phyloP scores from a whole-genome alignment of 1,140 invertebrate genomes.

The Linepithema humile region DNA sequence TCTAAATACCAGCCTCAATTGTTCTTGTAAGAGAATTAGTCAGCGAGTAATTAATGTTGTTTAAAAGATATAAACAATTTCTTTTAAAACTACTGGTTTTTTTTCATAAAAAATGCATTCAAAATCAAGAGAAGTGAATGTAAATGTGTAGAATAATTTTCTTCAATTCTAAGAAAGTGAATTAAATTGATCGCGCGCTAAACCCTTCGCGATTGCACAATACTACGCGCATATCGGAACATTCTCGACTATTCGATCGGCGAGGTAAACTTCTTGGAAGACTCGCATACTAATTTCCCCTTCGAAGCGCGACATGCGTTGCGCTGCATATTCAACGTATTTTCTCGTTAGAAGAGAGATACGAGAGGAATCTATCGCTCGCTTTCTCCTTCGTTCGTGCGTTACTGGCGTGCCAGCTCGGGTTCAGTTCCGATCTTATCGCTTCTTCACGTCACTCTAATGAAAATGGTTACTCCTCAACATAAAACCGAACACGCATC shows the following conservation, averaged over 20 bases:
- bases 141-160: not conserved
- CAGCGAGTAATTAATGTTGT: not conserved
- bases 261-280: not conserved
- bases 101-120: not conserved
- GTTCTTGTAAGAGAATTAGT: not conserved
- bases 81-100: not conserved
- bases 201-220: conserved; percentile 13
- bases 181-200: not conserved
- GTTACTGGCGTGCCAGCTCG: not conserved
- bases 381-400: not conserved
- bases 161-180: not conserved
- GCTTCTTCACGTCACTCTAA: not conserved
- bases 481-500: not conserved
- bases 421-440: too few relatives aligned
- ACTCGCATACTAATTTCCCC: conserved; percentile 23
- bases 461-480: not conserved
- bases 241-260: not conserved
- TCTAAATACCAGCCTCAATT: not conserved
- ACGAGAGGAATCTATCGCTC: not conserved
- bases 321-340: not conserved
- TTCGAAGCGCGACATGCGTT: not conserved
- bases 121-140: not conserved
- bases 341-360: not conserved
- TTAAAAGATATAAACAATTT: not conserved
- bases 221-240: not conserved